A percentile compares a stretch with the other conserved stretches of the same genome.
phyloP scores from a whole-genome alignment of 2,797 vertebrate genomes.

The Lophius americanus region DNA sequence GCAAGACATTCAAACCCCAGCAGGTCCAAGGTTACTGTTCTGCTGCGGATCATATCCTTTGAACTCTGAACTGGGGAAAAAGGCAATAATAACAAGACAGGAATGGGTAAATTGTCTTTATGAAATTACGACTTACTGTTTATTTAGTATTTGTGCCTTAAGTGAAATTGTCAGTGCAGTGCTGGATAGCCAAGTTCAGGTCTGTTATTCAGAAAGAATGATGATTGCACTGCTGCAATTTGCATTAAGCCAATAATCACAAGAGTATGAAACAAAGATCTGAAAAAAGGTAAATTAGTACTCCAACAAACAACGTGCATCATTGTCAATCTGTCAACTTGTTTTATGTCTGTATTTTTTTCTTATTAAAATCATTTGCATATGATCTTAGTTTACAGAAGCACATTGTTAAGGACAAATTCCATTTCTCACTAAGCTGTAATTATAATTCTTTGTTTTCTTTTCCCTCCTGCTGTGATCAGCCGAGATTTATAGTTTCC shows the following conservation, averaged over 20 bases:
- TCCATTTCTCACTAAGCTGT: slow-evolving; percentile 60
- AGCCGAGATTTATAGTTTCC: slow-evolving; percentile 66
- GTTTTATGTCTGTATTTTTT: slow-evolving; percentile 50
- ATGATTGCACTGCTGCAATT: slow-evolving; percentile 13
- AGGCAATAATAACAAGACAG: neutral
- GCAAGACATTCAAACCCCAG: slow-evolving; percentile 30
- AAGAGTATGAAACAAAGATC: slow-evolving; percentile 25
- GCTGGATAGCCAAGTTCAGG: neutral
- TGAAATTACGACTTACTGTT: neutral
- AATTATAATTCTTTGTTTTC: slow-evolving; percentile 73
- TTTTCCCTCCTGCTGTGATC: slow-evolving; percentile 61
- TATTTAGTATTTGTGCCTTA: neutral
- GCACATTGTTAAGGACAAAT: slow-evolving; percentile 67
- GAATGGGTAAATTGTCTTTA: no score
- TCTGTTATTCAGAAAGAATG: neutral
- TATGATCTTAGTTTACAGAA: slow-evolving; percentile 61
- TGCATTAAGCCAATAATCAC: slow-evolving; percentile 21
- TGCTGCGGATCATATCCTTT: slow-evolving; percentile 12
- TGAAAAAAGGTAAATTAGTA: slow-evolving; percentile 20
- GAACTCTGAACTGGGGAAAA: neutral
- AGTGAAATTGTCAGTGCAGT: neutral
- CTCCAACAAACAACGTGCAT: slow-evolving; percentile 18
- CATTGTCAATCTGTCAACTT: slow-evolving; percentile 43
- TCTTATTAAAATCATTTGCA: slow-evolving; percentile 50
- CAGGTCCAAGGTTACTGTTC: slow-evolving; percentile 25